These are phyloP conservation scores for Synodontis membranacea DNA, from an alignment of 2,113 vertebrate species.

Conservation along the genomic window DNA sequence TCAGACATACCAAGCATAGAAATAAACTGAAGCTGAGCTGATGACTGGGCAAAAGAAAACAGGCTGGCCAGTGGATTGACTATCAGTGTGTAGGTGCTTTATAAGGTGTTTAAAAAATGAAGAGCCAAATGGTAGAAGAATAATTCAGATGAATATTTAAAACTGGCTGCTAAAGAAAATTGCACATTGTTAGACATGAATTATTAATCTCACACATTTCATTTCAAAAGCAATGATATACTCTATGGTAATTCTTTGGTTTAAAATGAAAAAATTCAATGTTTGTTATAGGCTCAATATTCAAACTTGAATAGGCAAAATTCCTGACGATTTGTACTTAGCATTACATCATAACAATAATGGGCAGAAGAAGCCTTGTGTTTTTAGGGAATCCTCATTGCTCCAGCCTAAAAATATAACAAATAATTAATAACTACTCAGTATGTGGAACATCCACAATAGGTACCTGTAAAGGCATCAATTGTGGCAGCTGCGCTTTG, in stretches of 20 bases:
- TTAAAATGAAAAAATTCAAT: background rate
- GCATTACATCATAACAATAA: background rate
- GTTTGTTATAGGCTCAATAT: background rate
- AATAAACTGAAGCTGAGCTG: background rate
- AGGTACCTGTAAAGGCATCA: slow-evolving; percentile 92
- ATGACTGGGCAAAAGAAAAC: background rate
- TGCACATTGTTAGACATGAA: background rate
- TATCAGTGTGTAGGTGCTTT: background rate
- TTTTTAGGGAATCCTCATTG: background rate
- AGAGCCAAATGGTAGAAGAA: background rate
- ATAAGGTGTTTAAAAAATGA: background rate
- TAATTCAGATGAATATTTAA: background rate
- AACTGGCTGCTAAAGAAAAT: background rate
- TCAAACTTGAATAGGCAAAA: background rate
- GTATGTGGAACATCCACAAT: background rate
- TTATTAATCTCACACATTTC: background rate
- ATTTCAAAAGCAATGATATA: background rate
- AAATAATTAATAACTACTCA: background rate
- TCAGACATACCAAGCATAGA: background rate
- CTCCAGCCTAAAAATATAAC: background rate
- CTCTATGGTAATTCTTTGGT: background rate
- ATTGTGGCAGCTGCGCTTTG: slow-evolving; percentile 88
- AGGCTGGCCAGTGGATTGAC: background rate
- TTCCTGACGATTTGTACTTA: background rate
- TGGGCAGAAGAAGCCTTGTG: background rate